Conservation (phyloP, 2,113 vertebrate genomes). For the Taurulus bubalis region DNA sequence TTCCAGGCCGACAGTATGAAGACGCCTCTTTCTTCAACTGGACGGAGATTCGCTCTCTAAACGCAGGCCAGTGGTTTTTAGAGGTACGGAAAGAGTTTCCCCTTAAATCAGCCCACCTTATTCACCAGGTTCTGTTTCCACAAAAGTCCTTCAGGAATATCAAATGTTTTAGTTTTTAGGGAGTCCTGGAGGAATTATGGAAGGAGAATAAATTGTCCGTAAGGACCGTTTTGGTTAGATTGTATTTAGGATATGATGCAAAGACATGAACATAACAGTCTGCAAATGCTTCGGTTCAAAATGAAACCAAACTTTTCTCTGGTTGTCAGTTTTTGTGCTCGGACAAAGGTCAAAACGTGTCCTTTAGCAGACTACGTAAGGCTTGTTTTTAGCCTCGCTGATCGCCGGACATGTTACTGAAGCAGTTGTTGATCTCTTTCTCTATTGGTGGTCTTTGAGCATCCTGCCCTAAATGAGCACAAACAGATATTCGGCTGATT, state of each 20-base stretch:
- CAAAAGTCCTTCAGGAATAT: neutral
- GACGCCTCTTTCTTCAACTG: slow-evolving; percentile 94
- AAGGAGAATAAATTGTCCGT: neutral
- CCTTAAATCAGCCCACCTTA: neutral
- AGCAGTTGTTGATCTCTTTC: too few species aligned
- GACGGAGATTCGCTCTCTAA: slow-evolving; percentile 91
- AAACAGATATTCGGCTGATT: too few species aligned
- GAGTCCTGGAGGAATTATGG: neutral
- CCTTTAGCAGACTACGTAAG: too few species aligned
- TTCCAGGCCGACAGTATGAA: slow-evolving; percentile 83
- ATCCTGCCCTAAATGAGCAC: too few species aligned
- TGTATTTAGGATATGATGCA: neutral
- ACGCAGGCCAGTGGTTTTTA: slow-evolving; percentile 95
- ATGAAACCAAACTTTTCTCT: too few species aligned
- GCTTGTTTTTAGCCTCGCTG: too few species aligned
- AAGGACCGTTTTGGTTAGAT: neutral
- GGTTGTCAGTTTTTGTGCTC: too few species aligned
- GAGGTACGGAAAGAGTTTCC: slow-evolving; percentile 79
- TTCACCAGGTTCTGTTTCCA: neutral
- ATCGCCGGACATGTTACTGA: too few species aligned
- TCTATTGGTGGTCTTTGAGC: too few species aligned
- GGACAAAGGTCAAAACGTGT: too few species aligned
- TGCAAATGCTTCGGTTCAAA: too few species aligned
- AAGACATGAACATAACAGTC: too few species aligned
- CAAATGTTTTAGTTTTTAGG: neutral